Evolutionary conservation across 2,113 vertebrate genomes (phyloP).

Genomic region (Oriolus oriolus): DNA sequence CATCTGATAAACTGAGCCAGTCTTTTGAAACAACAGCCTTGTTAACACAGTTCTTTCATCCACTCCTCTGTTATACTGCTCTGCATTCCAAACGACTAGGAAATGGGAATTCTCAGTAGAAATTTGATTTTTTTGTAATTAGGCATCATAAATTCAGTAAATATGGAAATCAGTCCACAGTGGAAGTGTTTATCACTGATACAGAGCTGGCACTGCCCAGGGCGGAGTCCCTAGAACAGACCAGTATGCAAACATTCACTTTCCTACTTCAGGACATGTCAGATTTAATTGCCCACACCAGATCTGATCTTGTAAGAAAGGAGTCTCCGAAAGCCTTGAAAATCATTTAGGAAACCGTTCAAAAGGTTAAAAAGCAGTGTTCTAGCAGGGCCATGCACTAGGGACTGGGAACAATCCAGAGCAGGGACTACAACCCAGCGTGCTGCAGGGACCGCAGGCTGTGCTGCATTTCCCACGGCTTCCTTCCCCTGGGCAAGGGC

Average conservation of each 20-base stretch:
- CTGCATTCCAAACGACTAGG: neutral
- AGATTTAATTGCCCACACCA: neutral
- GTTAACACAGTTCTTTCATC: neutral
- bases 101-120: neutral
- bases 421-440: neutral
- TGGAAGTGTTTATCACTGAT: neutral
- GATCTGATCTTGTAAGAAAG: neutral
- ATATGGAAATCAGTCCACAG: neutral
- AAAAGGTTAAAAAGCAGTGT: neutral
- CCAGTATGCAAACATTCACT: neutral
- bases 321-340: neutral
- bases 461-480: neutral
- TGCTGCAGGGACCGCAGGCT: fast-evolving
- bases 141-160: neutral
- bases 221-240: neutral
- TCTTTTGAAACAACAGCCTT: neutral
- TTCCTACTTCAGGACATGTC: neutral
- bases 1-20: neutral
- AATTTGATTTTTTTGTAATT: neutral
- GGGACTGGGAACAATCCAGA: neutral
- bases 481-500: neutral
- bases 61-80: neutral
- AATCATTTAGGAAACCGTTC: neutral
- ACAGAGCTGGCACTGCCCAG: neutral
- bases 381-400: neutral